A percentile compares a stretch with the other conserved stretches of the same genome.
Conservation (phyloP, 2,113 vertebrate species). For the Elaphurus davidianus region DNA sequence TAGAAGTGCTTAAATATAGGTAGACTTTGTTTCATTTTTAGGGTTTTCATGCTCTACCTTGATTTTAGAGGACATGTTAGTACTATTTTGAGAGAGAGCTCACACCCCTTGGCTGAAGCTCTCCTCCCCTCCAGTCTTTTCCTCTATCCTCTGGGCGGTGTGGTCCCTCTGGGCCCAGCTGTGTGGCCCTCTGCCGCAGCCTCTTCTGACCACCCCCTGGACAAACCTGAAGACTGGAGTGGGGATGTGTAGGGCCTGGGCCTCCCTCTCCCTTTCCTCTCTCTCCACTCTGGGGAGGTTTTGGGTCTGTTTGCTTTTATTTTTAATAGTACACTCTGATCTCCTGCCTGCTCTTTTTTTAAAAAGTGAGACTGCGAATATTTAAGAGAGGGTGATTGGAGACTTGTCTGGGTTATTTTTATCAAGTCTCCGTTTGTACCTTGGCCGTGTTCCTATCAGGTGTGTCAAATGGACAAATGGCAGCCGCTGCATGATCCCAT, state of each 20-base stretch:
- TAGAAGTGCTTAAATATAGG: neutral
- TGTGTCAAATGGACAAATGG: neutral
- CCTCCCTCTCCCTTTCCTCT: accelerated
- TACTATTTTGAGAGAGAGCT: neutral
- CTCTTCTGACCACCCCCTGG: neutral
- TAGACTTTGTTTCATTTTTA: neutral
- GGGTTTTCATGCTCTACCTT: neutral
- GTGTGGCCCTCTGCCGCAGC: accelerated
- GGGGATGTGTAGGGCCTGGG: neutral
- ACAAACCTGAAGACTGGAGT: neutral
- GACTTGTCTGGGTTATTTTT: neutral
- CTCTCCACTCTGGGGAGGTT: neutral
- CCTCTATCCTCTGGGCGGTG: accelerated
- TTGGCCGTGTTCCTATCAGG: neutral
- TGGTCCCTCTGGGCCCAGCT: no score
- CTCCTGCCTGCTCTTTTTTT: neutral
- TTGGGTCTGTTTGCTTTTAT: neutral
- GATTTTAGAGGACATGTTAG: neutral
- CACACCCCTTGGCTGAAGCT: neutral
- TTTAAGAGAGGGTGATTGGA: neutral
- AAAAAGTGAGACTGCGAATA: neutral
- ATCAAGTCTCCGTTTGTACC: neutral
- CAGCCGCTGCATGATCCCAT: neutral
- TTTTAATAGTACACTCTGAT: neutral
- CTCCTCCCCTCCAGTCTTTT: accelerated